Base-by-base conservation (phyloP, 2,888 invertebrate species). In the Diaphora mendica region DNA sequence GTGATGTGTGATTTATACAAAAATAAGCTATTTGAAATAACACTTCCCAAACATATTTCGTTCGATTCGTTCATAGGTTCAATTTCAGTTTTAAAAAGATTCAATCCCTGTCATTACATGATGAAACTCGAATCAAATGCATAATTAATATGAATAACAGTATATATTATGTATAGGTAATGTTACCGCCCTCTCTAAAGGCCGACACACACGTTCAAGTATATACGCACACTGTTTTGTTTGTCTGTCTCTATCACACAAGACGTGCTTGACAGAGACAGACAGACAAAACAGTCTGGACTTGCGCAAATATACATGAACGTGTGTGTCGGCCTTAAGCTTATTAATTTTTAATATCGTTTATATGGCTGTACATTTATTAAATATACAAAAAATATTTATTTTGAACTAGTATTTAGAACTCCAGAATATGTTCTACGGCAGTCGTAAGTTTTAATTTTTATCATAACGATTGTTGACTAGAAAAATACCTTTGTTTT, bases 401-500 rank as follows among this genome's bases (percentile, higher is more conserved):
- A 17, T 64, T 68, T 55, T 66, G 20, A 23, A 59, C 39, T 26
- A 35, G 17, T 42, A 69, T 64, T 68, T 35, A 77, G 64, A 51
- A 77, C 77, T 70, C 74, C 11, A 39, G 64, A 20, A 71, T 69
- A 62, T 64, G 44, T 76, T 73, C 55, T 68, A 76, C 64, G 44
- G 71, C 70, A 59, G n/a, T 71, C 72, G 71, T 74, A 77, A 55
- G 68, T 82, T 77, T 74, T 62, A 71, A 67, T 77, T 77, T 75
- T 79, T 65, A 68, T 74, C 44, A 70, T 79, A 33, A 79, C 75
- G 69, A 78, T 78, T 74, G 48, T 68, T 79, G 85, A 84, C 84
- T 84, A 84, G 84, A 84, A 85, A 84, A 84, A 84, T 84, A 84
- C 79, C 76, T 74, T 84, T 82, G 77, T 84, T 78, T 72, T 76